Conservation (phyloP, 2,113 vertebrate genomes). For the Paralichthys olivaceus region DNA sequence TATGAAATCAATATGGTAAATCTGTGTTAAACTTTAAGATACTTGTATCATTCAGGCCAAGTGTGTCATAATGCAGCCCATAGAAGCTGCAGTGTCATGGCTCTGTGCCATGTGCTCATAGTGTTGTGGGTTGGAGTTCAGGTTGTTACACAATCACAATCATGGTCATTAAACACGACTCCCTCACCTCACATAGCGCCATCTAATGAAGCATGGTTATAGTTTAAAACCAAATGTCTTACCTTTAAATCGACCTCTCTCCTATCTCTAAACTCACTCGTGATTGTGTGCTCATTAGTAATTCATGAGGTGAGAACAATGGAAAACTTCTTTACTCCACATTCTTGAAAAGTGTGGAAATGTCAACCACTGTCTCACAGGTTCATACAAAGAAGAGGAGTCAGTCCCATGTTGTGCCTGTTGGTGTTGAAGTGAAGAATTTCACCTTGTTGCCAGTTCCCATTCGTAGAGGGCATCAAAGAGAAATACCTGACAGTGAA, state of each 20-base stretch:
- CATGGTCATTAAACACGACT: conserved; percentile 11
- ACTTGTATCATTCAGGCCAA: background rate
- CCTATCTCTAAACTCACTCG: conserved; percentile 12
- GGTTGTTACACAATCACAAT: background rate
- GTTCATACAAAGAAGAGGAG: background rate
- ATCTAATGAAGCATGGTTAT: conserved; percentile 17
- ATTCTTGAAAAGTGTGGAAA: background rate
- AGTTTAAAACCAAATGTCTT: conserved; percentile 7
- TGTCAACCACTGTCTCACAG: background rate
- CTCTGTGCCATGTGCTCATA: conserved; percentile 8
- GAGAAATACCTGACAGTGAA: background rate
- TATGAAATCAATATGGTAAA: conserved; percentile 18
- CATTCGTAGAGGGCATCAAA: background rate
- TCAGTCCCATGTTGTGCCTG: background rate
- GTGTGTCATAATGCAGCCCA: conserved; percentile 14
- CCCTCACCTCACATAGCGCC: conserved; percentile 4
- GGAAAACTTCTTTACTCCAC: background rate
- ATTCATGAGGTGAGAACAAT: conserved; percentile 1
- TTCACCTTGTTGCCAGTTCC: background rate
- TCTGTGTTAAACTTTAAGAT: background rate
- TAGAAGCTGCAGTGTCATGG: conserved; percentile 2
- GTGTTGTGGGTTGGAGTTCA: conserved; percentile 2
- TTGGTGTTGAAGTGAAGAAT: background rate
- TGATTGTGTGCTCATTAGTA: conserved; percentile 10
- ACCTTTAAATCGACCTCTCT: background rate